Conservation (phyloP, 2,888 invertebrate species). For the Lamproptera curius region DNA sequence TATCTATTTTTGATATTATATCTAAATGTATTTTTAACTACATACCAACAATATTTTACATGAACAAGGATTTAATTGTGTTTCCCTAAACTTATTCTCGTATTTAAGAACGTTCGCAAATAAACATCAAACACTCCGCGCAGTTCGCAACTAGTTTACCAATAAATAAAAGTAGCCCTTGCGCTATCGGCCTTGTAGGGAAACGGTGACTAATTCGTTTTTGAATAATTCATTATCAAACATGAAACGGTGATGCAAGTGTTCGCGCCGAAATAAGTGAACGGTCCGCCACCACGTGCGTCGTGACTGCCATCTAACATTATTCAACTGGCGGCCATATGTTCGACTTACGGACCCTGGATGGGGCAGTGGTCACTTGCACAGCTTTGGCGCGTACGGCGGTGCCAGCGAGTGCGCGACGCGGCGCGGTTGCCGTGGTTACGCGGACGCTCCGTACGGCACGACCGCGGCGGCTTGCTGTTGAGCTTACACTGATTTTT, state of each 20-base stretch:
- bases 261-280: conserved; percentile 66
- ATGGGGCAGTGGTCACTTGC: conserved; percentile 61
- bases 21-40: no score
- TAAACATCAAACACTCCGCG: conserved; percentile 11
- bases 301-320: conserved; percentile 58
- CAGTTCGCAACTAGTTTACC: conserved; percentile 13
- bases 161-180: conserved; percentile 21
- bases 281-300: conserved; percentile 69
- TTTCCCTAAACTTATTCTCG: no score
- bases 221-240: conserved; percentile 43
- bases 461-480: conserved; percentile 64
- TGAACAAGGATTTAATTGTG: no score
- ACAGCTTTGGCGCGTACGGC: no score
- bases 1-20: no score
- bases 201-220: conserved; percentile 47
- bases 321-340: conserved; percentile 64
- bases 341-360: conserved; percentile 51
- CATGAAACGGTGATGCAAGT: conserved; percentile 45
- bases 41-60: no score
- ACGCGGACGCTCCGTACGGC: conserved; percentile 32
- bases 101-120: no score
- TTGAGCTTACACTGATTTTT: conserved; percentile 76
- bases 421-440: conserved; percentile 24
- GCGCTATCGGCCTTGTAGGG: conserved; percentile 40
- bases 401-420: conserved; percentile 29